Evolutionary conservation across 2,888 invertebrate genomes (phyloP), one percentile per base, ranked within the genome.

Genomic region (Heliconius ismenius): DNA sequence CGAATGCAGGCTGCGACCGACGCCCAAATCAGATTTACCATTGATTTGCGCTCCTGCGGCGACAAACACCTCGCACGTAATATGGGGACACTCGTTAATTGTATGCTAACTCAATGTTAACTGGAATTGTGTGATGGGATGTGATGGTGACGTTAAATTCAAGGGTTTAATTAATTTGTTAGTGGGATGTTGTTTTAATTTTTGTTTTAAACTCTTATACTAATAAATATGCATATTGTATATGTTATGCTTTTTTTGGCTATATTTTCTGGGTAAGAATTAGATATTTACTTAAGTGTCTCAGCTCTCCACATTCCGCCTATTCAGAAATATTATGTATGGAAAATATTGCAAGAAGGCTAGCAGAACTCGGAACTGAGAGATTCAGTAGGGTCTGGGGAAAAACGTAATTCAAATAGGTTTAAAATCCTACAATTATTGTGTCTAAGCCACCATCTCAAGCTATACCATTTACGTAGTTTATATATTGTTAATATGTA

Each of bases 1-100:
- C 81, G 82, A 80, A 78, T 78, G 79, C 76, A 79, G 74, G 6
- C 77, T 80, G 79, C 81, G 79, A 73, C 79, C 79, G 1, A 32
- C 39, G 39, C 76, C 70, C 81, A 83, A 84, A 86, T 85, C 84
- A 82, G 85, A 85, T 86, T 86, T 83, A 82, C 83, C 83, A 77
- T 82, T 86, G 84, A 85, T 86, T 86, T 86, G 85, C 83, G 85
- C 85, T 82, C 79, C 72, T 76, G 76, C 3, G 76, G 73, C 73
- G 72, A 73, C 76, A 76, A 76, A 76, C 76, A 76, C 58, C 73
- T 73, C 73, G 39, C 62, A 43, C 62, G 73, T 73, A 73, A 73
- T 73, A 73, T 62, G 73, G 39, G 62, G 62, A 60, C 73, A 73
- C 73, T 73, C 73, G 73, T 73, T 73, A 73, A 73, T 73, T 73